Percentiles rank a stretch among this genome's conserved stretches.
Conservation (phyloP, 2,797 vertebrate genomes). For the Lutjanus campechanus region DNA sequence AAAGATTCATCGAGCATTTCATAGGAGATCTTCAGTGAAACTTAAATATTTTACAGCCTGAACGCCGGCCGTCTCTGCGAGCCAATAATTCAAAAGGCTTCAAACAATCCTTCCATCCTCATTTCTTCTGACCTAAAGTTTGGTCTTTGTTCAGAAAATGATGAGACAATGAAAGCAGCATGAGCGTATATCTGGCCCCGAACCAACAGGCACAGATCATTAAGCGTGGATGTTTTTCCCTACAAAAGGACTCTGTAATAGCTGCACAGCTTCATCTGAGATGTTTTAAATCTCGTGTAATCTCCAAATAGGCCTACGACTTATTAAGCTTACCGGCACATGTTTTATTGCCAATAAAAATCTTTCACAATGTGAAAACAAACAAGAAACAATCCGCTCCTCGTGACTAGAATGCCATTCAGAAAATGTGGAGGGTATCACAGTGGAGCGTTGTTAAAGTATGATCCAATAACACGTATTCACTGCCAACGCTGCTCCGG, state of each 20-base stretch:
- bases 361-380: slow-evolving; percentile 52
- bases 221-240: slow-evolving; percentile 38
- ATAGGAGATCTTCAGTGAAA: slow-evolving; percentile 46
- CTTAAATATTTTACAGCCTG: slow-evolving; percentile 66
- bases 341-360: slow-evolving; percentile 58
- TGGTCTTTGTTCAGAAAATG: slow-evolving; percentile 50
- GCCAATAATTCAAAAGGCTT: slow-evolving; percentile 2
- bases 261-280: slow-evolving; percentile 26
- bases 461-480: slow-evolving; percentile 16
- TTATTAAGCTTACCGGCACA: slow-evolving; percentile 46
- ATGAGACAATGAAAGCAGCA: slow-evolving; percentile 67
- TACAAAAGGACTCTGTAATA: slow-evolving; percentile 33
- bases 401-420: slow-evolving; percentile 49
- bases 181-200: slow-evolving; percentile 56
- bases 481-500: neutral
- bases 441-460: slow-evolving; percentile 51
- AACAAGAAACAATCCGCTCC: slow-evolving; percentile 55
- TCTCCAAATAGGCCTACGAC: slow-evolving; percentile 12
- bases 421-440: slow-evolving; percentile 48
- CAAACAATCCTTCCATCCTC: slow-evolving; percentile 33
- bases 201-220: slow-evolving; percentile 66
- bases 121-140: slow-evolving; percentile 42
- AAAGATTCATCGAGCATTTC: slow-evolving; percentile 65
- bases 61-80: slow-evolving; percentile 27
- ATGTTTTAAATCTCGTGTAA: slow-evolving; percentile 44